A percentile compares a stretch with the other conserved stretches of the same genome.
Conservation (phyloP, 2,888 invertebrate genomes). For the Drosophila birchii region DNA sequence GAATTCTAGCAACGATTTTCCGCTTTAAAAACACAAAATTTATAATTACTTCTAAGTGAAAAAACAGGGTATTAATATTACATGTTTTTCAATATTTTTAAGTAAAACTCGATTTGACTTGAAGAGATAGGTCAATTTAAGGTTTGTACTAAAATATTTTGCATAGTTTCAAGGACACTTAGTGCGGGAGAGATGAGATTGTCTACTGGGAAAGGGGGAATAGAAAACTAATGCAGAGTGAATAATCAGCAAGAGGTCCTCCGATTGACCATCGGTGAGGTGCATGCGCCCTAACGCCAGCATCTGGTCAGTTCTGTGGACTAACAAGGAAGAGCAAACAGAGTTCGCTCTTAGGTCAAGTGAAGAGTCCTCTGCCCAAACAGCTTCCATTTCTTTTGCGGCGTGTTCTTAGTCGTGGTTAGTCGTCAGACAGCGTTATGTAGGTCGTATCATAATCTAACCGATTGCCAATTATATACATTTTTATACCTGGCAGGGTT, state of each 20-base stretch:
- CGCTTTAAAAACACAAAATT: background rate
- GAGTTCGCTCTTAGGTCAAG: background rate
- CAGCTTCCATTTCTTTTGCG: background rate
- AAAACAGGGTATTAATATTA: background rate
- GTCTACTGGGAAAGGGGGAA: background rate
- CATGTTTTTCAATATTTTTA: background rate
- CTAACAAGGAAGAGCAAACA: background rate
- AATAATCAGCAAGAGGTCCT: background rate
- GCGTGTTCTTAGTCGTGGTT: background rate
- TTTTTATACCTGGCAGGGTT: background rate
- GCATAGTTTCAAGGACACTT: slow-evolving; percentile 7
- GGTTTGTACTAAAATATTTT: background rate
- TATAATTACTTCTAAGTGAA: background rate
- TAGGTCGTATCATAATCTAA: background rate
- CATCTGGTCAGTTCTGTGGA: background rate
- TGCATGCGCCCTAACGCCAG: slow-evolving; percentile 1
- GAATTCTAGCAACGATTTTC: background rate
- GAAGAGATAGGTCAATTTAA: background rate
- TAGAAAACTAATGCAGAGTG: background rate
- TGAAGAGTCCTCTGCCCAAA: background rate
- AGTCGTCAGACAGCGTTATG: background rate
- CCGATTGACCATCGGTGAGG: background rate
- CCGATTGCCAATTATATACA: background rate
- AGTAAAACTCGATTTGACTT: background rate
- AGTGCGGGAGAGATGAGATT: background rate